Conservation (phyloP, 92 coral and sea anemone genomes). For the Meandrina meandrites region DNA sequence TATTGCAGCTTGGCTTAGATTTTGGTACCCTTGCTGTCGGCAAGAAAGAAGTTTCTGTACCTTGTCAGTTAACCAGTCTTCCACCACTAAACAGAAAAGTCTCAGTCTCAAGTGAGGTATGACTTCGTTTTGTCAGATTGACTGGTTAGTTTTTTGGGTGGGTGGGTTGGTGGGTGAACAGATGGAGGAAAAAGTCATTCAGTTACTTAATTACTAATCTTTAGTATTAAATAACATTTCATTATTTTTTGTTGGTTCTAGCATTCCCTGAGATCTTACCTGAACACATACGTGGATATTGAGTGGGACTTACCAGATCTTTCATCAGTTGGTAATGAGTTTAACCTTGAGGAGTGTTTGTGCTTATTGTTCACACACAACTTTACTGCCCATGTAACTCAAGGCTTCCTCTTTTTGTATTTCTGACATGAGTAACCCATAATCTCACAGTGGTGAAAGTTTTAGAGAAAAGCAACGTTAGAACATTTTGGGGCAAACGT, state of each 20-base stretch:
- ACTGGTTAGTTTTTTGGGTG: background rate
- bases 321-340: conserved; percentile 79
- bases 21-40: conserved; percentile 57
- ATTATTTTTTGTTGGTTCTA: background rate
- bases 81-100: conserved; percentile 71
- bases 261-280: conserved; percentile 59
- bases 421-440: no score
- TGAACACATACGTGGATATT: conserved; percentile 55
- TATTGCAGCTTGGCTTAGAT: conserved; percentile 78
- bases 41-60: conserved; percentile 68
- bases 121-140: background rate
- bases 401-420: no score
- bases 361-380: no score
- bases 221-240: background rate
- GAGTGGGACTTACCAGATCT: conserved; percentile 96
- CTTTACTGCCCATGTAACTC: no score
- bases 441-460: no score
- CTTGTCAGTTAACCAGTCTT: conserved; percentile 74
- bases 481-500: no score
- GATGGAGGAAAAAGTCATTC: no score
- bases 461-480: no score
- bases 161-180: no score
- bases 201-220: background rate
- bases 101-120: conserved; percentile 82
- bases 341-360: no score